These are phyloP conservation scores for Vulpes ferrilata DNA, from an alignment of 2,113 vertebrate genomes.

Conservation along the genomic window DNA sequence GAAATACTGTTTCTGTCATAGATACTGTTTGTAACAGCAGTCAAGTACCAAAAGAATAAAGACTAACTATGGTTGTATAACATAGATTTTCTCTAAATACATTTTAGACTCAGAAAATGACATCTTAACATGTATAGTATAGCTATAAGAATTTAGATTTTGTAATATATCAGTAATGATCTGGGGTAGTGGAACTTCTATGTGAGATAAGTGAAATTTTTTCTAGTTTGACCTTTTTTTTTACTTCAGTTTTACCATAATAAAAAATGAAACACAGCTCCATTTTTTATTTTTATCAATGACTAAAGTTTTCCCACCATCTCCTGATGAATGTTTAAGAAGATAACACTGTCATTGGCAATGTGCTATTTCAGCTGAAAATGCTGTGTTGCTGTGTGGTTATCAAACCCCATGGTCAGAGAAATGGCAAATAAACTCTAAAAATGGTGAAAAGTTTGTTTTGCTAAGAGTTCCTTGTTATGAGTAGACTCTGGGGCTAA, in stretches of 20 bases:
- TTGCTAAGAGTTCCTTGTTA: slow-evolving; percentile 9
- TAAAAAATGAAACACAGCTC: background rate
- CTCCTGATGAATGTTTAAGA: background rate
- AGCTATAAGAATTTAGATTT: slow-evolving; percentile 15
- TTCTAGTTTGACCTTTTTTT: background rate
- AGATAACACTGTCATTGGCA: background rate
- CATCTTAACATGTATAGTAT: background rate
- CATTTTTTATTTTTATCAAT: background rate
- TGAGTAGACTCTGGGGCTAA: background rate
- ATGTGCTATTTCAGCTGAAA: background rate
- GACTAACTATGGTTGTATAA: background rate
- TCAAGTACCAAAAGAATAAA: slow-evolving; percentile 11
- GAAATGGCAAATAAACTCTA: background rate
- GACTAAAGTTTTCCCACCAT: background rate
- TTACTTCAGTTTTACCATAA: background rate
- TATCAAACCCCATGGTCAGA: background rate
- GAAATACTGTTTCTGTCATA: background rate
- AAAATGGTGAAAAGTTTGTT: background rate
- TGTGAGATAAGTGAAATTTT: background rate
- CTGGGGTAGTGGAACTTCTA: background rate
- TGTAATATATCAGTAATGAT: background rate
- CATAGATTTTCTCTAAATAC: background rate
- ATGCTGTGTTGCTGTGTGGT: background rate
- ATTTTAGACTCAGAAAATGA: slow-evolving; percentile 1
- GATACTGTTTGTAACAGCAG: background rate